These are phyloP conservation scores for Pachyseris speciosa DNA, from an alignment of 64 coral and sea anemone genomes.

Conservation along the genomic window DNA sequence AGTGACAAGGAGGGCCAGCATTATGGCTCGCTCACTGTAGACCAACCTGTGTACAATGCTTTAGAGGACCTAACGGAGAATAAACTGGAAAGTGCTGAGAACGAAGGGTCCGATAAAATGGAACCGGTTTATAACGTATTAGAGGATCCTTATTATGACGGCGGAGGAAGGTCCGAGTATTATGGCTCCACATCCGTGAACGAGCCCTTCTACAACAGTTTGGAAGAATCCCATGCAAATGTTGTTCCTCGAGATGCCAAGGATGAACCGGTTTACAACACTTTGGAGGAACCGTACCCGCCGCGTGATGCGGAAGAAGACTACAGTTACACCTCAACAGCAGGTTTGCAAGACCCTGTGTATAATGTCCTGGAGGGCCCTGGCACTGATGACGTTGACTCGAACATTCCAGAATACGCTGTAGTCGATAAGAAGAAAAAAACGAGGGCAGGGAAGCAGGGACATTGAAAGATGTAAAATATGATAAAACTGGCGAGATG, in stretches of 20 bases:
- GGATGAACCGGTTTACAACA: not conserved
- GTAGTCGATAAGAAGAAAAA: not conserved
- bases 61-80: not conserved
- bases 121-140: not conserved
- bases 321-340: not conserved
- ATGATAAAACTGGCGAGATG: too few species aligned
- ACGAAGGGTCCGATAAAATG: not conserved
- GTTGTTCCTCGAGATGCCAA: not conserved
- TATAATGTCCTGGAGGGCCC: constrained; percentile 27
- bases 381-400: not conserved
- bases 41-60: not conserved
- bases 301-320: not conserved
- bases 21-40: not conserved
- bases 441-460: not conserved
- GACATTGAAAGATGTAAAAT: too few species aligned
- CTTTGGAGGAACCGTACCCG: not conserved
- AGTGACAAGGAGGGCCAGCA: not conserved
- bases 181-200: not conserved
- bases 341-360: not conserved
- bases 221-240: not conserved
- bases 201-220: not conserved
- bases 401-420: not conserved
- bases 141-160: not conserved
- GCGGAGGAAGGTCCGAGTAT: not conserved
- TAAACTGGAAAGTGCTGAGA: not conserved